Conservation (phyloP, 2,888 invertebrate genomes). For the Nymphalis c-album region DNA sequence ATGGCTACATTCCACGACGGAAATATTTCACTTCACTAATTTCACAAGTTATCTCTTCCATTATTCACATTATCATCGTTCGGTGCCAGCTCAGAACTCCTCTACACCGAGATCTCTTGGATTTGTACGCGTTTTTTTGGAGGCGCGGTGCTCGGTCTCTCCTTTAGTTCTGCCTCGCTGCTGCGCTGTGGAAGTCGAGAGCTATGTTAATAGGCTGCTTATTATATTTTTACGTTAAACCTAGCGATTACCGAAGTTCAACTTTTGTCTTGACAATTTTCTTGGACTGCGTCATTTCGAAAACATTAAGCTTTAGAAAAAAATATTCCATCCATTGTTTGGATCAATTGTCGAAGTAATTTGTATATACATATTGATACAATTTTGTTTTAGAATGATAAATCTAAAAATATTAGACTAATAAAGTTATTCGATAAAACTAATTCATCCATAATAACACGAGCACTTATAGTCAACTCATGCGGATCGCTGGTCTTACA, state of each 20-base stretch:
- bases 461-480: not conserved
- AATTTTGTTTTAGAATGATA: too few species aligned
- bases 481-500: not conserved
- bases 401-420: too few species aligned
- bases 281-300: too few species aligned
- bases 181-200: slow-evolving; percentile 76
- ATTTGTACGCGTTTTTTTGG: slow-evolving; percentile 90
- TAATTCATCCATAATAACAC: not conserved
- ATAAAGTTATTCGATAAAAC: not conserved
- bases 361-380: too few species aligned
- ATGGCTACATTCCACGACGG: slow-evolving; percentile 6
- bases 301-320: too few species aligned
- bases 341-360: too few species aligned
- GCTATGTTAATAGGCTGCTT: slow-evolving; percentile 53
- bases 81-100: slow-evolving; percentile 47
- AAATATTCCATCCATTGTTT: too few species aligned
- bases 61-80: slow-evolving; percentile 4
- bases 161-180: slow-evolving; percentile 75
- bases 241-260: too few species aligned
- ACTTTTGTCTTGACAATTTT: not conserved
- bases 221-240: not conserved
- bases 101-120: slow-evolving; percentile 90
- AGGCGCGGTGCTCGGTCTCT: slow-evolving; percentile 65
- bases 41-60: slow-evolving; percentile 5
- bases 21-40: slow-evolving; percentile 17